Evolutionary conservation across 2,113 vertebrate genomes (phyloP).

Genomic region (Gymnogyps californianus): DNA sequence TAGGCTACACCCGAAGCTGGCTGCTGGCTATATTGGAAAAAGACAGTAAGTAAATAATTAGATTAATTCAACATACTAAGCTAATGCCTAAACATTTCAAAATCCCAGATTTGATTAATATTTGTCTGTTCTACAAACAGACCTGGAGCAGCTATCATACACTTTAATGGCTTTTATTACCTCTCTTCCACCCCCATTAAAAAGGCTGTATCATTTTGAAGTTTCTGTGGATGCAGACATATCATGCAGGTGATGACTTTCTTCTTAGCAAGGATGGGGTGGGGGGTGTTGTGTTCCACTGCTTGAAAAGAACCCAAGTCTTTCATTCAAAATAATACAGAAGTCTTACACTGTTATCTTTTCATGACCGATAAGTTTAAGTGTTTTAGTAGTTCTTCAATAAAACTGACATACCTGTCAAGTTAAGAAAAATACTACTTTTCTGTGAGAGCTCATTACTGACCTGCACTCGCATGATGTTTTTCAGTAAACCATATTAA

Average conservation of each 20-base stretch:
- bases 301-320: background rate
- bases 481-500: background rate
- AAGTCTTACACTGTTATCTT: background rate
- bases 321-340: background rate
- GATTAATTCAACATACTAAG: background rate
- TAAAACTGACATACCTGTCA: background rate
- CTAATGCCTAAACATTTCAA: background rate
- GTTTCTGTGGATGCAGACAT: background rate
- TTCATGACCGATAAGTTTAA: background rate
- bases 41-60: conserved; percentile 4
- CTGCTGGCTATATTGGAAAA: conserved; percentile 82
- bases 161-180: background rate
- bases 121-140: background rate
- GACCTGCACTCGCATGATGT: background rate
- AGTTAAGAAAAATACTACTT: background rate
- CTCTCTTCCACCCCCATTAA: background rate
- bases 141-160: background rate
- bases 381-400: background rate
- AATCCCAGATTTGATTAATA: background rate
- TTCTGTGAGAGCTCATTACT: background rate
- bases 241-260: background rate
- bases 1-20: conserved; percentile 90
- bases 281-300: background rate
- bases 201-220: background rate
- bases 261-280: background rate